phyloP scores from a whole-genome alignment of 2,113 vertebrate species.

The Dryoscopus gambensis region DNA sequence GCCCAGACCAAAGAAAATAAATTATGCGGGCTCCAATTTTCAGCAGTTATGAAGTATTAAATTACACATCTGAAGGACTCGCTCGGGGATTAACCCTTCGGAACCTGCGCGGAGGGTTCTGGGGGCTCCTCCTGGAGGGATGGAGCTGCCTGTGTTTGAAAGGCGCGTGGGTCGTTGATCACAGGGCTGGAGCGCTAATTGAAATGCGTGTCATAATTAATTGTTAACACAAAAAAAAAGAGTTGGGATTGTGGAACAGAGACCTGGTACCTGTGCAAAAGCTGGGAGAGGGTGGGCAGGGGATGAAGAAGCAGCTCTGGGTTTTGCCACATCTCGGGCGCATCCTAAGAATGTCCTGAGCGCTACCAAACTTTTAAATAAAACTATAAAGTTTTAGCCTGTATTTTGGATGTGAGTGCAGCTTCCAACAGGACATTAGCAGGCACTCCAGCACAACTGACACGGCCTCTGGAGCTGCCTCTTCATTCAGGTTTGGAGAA shows the following conservation, averaged over 20 bases:
- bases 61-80: slow-evolving; percentile 72
- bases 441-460: slow-evolving; percentile 2
- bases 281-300: rapidly evolving
- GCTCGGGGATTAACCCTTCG: slow-evolving; percentile 74
- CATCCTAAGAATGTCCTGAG: background rate
- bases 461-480: background rate
- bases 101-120: background rate
- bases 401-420: background rate
- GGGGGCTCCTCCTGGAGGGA: background rate
- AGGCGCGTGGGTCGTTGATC: background rate
- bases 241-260: background rate
- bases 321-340: background rate
- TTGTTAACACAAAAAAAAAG: background rate
- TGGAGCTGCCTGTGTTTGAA: background rate
- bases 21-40: slow-evolving; percentile 82
- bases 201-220: background rate
- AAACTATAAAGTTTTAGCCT: background rate
- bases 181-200: background rate
- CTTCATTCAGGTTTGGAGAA: slow-evolving; percentile 59
- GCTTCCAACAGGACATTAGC: background rate
- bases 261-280: background rate
- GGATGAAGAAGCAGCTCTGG: background rate
- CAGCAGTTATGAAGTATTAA: slow-evolving; percentile 84
- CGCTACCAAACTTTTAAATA: background rate
- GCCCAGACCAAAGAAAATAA: slow-evolving; percentile 86